phyloP scores from a whole-genome alignment of 92 coral and sea anemone genomes.

The Metridium senile region DNA sequence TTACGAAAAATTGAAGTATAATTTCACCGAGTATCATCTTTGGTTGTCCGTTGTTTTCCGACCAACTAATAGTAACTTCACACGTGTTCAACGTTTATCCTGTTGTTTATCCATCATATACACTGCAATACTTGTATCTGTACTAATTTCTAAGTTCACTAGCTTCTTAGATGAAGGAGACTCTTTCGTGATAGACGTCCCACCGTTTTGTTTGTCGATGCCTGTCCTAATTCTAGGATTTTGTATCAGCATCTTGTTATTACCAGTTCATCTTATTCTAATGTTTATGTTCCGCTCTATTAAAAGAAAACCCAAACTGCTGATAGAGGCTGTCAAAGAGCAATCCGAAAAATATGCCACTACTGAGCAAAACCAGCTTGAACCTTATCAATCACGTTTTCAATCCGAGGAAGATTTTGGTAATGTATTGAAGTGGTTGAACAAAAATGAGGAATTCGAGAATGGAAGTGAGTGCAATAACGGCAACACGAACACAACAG shows the following conservation, averaged over 20 bases:
- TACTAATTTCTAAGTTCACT: not conserved
- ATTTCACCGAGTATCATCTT: conserved; percentile 30
- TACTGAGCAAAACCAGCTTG: not conserved
- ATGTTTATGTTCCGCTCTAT: conserved; percentile 23
- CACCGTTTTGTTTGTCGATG: not conserved
- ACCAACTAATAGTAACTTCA: conserved; percentile 35
- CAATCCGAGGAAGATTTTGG: conserved; percentile 8
- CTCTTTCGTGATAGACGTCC: not conserved
- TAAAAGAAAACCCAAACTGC: conserved; percentile 23
- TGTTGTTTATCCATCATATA: conserved; percentile 34
- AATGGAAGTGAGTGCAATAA: not conserved
- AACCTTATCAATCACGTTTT: not conserved
- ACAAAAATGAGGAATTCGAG: not conserved
- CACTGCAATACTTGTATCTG: not conserved
- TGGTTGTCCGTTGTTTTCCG: conserved; percentile 43
- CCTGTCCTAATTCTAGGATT: conserved; percentile 9
- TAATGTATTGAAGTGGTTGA: conserved; percentile 25
- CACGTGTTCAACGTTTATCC: conserved; percentile 36
- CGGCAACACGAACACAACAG: not conserved
- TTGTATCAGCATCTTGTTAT: not conserved
- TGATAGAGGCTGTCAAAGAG: conserved; percentile 1
- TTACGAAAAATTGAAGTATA: conserved; percentile 1
- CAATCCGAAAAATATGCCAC: not conserved
- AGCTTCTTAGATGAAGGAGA: not conserved
- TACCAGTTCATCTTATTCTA: conserved; percentile 12